Evolutionary conservation across 1,140 invertebrate species (phyloP), one percentile per base, ranked within the genome.

Genomic region (Cyclina sinensis): DNA sequence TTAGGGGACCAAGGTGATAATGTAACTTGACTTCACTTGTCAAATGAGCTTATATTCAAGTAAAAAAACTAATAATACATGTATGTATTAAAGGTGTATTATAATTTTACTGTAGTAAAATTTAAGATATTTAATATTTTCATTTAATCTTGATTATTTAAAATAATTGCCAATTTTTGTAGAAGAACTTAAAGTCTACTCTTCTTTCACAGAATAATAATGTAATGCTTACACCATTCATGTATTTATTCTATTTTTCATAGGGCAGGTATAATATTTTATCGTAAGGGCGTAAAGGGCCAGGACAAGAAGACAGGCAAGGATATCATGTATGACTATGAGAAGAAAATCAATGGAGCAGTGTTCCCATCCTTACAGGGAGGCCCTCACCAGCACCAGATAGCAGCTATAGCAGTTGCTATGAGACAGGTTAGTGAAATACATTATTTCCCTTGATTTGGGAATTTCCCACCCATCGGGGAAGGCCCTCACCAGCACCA

Each of bases 401-500:
- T 97, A 89, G 97, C 96, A 70, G 96, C 96, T 9, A 98, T 99
- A 91, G 98, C 98, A 35, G 98, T 98, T 0, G 97, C 98, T 51
- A 97, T 99, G 96, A 98, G 97, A 94, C 97, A 99, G 96, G 98
- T 98, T 3, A 96, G 88, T 84, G 5, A 27, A 27, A 62, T 24
- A 32, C 18, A 27, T 11, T 62, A 27, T 62, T 43, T 43, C 14
- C n/a, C n/a, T n/a, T n/a, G n/a, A n/a, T n/a, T n/a, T n/a, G n/a
- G n/a, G n/a, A n/a, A n/a, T n/a, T 99, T 99, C 95, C 98, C 98
- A 0, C 97, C 98, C 0, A 96, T 99, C 30, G 97, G 98, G 95
- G 98, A 99, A 48, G 98, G 99, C 0, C 98, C 98, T 0, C 99
- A 99, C 94, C 98, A 99, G 94, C 97, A 99, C 95, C 97, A 98